Conservation (phyloP, 2,113 vertebrate species). For the Pterocles orientalis region DNA sequence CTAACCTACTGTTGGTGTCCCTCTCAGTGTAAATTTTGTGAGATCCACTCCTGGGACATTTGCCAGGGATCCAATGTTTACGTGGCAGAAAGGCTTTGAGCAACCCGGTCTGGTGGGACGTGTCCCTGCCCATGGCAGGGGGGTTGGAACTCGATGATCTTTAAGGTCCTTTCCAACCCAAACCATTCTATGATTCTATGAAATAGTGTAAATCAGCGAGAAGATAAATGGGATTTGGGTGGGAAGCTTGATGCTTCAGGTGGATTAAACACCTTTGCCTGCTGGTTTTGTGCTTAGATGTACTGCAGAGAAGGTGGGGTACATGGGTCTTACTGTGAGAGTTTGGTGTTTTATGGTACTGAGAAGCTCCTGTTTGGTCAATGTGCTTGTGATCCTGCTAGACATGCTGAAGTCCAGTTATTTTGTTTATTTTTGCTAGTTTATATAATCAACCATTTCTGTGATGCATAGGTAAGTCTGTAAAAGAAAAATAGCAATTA, state of each 20-base stretch:
- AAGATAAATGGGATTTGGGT: neutral
- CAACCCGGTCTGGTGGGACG: too few relatives aligned
- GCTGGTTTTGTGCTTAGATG: neutral
- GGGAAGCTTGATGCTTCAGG: neutral
- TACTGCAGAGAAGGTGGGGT: neutral
- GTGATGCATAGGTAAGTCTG: neutral
- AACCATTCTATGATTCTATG: too few relatives aligned
- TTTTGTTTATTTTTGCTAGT: neutral
- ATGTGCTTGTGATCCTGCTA: neutral
- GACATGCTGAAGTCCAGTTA: neutral
- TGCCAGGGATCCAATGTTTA: neutral
- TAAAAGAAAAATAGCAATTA: neutral
- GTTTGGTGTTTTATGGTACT: neutral
- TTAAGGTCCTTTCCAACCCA: too few relatives aligned
- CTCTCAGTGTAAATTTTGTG: neutral
- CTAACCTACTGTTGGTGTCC: neutral
- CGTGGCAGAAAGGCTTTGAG: neutral
- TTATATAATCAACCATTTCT: neutral
- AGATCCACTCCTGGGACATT: neutral
- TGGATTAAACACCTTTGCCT: neutral
- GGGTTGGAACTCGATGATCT: too few relatives aligned
- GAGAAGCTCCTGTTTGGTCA: neutral
- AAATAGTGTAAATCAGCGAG: neutral
- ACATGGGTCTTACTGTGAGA: neutral
- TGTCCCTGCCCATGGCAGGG: too few relatives aligned